Conservation (phyloP, 1,140 invertebrate species). For the Trinorchestia longiramus region DNA sequence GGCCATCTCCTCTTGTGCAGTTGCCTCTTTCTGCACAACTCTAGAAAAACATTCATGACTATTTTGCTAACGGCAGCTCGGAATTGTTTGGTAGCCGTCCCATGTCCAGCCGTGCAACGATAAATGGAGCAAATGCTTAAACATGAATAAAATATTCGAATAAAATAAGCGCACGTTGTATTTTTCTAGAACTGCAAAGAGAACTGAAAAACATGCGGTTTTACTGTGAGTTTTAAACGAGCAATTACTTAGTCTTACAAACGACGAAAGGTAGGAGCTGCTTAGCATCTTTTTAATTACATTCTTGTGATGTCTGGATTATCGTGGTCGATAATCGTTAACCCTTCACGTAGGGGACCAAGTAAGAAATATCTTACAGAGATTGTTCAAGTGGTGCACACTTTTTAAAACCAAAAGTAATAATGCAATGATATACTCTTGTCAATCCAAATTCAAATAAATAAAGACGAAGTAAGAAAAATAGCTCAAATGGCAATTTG, state of each 20-base stretch:
- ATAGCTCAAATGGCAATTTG: too few relatives aligned
- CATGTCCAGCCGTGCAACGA: not conserved
- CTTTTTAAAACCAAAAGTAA: too few relatives aligned
- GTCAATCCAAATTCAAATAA: too few relatives aligned
- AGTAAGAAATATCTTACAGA: too few relatives aligned
- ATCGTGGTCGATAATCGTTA: not conserved
- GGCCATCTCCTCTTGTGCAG: not conserved
- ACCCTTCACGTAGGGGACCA: too few relatives aligned
- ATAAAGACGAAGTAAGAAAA: too few relatives aligned
- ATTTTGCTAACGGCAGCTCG: not conserved
- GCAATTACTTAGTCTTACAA: not conserved
- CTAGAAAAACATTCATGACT: not conserved
- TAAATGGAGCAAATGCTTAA: not conserved
- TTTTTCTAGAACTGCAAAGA: not conserved
- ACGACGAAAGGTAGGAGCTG: not conserved
- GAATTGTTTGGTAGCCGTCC: not conserved
- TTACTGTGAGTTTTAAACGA: not conserved
- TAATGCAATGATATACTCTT: too few relatives aligned
- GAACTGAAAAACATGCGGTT: not conserved
- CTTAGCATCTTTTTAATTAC: not conserved
- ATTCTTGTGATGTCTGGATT: not conserved
- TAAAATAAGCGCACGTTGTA: not conserved
- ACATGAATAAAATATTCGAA: not conserved
- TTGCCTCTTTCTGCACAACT: not conserved
- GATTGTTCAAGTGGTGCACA: too few relatives aligned